These are phyloP conservation scores for Amphipoea oculea DNA, from an alignment of 2,888 invertebrate species.

Conservation along the genomic window DNA sequence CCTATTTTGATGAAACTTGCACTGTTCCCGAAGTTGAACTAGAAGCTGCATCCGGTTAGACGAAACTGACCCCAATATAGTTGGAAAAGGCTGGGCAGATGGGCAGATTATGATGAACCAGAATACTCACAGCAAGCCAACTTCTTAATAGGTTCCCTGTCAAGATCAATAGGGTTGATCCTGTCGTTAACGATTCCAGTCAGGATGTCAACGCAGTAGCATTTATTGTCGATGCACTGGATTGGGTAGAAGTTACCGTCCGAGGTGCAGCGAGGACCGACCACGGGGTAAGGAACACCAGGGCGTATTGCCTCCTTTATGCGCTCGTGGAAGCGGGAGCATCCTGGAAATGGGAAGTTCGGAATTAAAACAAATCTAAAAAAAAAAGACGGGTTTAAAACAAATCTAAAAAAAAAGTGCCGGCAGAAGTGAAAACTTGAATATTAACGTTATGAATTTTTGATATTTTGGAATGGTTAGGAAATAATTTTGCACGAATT, in stretches of 20 bases:
- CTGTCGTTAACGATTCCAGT: slow-evolving; percentile 85
- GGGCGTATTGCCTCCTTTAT: slow-evolving; percentile 82
- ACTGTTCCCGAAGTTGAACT: neutral
- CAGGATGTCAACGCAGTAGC: slow-evolving; percentile 91
- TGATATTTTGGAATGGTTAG: too few species aligned
- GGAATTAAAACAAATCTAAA: neutral
- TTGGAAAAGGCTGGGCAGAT: neutral
- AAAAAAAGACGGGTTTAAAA: neutral
- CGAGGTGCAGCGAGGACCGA: slow-evolving; percentile 90
- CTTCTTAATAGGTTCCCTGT: slow-evolving; percentile 76
- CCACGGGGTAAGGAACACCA: slow-evolving; percentile 79
- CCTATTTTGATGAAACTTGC: neutral
- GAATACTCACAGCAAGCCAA: slow-evolving; percentile 87
- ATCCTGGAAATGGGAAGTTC: slow-evolving; percentile 80
- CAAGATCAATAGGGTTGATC: slow-evolving; percentile 74
- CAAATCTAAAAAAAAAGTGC: neutral
- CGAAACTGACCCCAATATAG: neutral
- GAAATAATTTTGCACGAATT: too few species aligned
- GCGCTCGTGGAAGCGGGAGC: slow-evolving; percentile 90
- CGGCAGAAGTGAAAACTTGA: too few species aligned
- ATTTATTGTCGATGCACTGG: slow-evolving; percentile 91
- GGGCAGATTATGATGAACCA: neutral
- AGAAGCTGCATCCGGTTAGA: neutral
- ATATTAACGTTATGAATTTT: too few species aligned
- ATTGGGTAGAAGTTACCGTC: slow-evolving; percentile 93